A percentile compares a stretch with the other conserved stretches of the same genome.
Evolutionary conservation across 2,113 vertebrate genomes (phyloP).

Genomic region (Ctenodactylus gundi): DNA sequence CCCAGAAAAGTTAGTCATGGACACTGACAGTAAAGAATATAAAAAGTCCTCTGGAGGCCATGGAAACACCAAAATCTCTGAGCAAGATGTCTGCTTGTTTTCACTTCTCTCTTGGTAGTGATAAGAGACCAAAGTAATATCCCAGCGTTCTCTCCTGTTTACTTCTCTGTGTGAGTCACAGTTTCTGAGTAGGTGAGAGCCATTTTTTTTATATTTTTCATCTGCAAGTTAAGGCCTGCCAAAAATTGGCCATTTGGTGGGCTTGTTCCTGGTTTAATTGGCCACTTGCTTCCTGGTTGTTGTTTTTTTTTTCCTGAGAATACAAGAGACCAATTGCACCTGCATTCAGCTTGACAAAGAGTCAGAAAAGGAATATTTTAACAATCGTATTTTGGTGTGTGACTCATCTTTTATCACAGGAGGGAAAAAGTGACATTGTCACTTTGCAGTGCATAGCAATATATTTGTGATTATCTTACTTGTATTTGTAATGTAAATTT

Average conservation of each 20-base stretch:
- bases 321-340: constrained; percentile 43
- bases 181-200: constrained; percentile 33
- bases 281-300: constrained; percentile 27
- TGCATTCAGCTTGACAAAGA: constrained; percentile 11
- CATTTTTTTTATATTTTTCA: constrained; percentile 35
- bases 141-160: not conserved
- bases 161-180: not conserved
- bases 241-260: constrained; percentile 43
- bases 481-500: constrained; percentile 70
- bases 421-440: constrained; percentile 51
- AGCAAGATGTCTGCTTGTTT: not conserved
- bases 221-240: constrained; percentile 21
- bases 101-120: constrained; percentile 31
- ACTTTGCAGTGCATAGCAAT: not conserved
- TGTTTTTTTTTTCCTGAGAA: constrained; percentile 44
- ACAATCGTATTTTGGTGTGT: constrained; percentile 55
- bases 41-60: not conserved
- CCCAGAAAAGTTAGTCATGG: not conserved
- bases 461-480: constrained; percentile 62
- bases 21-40: not conserved
- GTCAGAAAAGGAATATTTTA: constrained; percentile 53
- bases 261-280: constrained; percentile 58
- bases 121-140: not conserved
- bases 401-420: constrained; percentile 1
- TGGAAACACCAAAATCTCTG: not conserved